Evolutionary conservation across 2,113 vertebrate genomes (phyloP).

Genomic region (Sphyrna mokarran): DNA sequence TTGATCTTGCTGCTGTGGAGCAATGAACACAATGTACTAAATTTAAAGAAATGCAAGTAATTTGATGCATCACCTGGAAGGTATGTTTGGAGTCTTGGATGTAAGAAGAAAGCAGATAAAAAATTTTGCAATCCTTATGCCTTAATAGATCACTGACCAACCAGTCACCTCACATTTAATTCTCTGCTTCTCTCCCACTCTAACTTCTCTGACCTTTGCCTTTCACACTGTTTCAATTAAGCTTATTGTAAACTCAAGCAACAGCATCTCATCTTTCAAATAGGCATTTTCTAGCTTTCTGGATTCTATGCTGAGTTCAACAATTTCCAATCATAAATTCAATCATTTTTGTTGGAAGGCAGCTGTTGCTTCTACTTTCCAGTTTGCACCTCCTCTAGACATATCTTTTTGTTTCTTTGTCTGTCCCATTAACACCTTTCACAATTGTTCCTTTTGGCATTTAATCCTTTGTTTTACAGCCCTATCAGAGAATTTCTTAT

Average conservation of each 20-base stretch:
- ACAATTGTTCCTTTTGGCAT: not conserved
- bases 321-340: not conserved
- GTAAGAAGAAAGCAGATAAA: not conserved
- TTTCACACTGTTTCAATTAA: not conserved
- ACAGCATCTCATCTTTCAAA: not conserved
- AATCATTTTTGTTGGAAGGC: not conserved
- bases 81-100: not conserved
- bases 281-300: not conserved
- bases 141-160: not conserved
- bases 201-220: not conserved
- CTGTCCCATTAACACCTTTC: too few species aligned
- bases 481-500: not conserved
- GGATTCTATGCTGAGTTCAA: not conserved
- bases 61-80: not conserved
- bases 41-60: not conserved
- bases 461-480: not conserved
- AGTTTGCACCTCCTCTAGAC: not conserved
- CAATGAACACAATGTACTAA: not conserved
- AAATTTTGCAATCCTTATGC: not conserved
- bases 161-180: not conserved
- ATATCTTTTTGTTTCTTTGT: too few species aligned
- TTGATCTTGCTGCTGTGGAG: not conserved
- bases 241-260: not conserved
- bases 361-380: not conserved
- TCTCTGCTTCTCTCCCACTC: not conserved